These are phyloP conservation scores for Anthoscopus minutus DNA, from an alignment of 2,113 vertebrate genomes.

Conservation along the genomic window DNA sequence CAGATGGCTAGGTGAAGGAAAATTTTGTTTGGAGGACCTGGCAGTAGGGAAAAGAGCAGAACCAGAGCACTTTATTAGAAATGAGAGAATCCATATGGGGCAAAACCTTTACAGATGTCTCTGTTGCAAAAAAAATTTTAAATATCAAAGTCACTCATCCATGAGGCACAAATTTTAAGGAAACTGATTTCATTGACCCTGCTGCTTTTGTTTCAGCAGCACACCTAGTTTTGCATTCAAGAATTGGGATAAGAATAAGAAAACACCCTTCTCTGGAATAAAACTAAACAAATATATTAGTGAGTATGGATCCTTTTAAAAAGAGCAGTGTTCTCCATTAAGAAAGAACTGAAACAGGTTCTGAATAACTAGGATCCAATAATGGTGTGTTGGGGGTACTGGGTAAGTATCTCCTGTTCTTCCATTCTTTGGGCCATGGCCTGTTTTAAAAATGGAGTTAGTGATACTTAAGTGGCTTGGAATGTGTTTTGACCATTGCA, in stretches of 20 bases:
- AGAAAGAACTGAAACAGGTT: background rate
- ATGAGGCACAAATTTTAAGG: background rate
- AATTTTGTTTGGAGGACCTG: background rate
- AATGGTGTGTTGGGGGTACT: rapidly evolving
- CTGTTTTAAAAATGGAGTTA: background rate
- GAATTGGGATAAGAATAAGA: background rate
- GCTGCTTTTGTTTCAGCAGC: background rate
- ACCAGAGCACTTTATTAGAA: background rate
- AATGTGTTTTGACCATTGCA: background rate
- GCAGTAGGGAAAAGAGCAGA: background rate
- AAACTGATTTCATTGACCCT: background rate
- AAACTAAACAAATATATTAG: background rate
- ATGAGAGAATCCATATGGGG: background rate
- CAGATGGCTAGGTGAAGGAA: slow-evolving; percentile 7
- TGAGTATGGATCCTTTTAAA: background rate
- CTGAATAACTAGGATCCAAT: background rate
- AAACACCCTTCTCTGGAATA: background rate
- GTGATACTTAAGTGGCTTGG: background rate
- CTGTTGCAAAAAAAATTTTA: background rate
- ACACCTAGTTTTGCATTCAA: background rate
- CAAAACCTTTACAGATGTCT: background rate
- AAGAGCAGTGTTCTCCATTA: background rate
- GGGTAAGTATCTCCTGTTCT: background rate
- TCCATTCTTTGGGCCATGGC: background rate
- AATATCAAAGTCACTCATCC: background rate